Evolutionary conservation across 1,140 invertebrate genomes (phyloP).

Genomic region (Conus betulinus): DNA sequence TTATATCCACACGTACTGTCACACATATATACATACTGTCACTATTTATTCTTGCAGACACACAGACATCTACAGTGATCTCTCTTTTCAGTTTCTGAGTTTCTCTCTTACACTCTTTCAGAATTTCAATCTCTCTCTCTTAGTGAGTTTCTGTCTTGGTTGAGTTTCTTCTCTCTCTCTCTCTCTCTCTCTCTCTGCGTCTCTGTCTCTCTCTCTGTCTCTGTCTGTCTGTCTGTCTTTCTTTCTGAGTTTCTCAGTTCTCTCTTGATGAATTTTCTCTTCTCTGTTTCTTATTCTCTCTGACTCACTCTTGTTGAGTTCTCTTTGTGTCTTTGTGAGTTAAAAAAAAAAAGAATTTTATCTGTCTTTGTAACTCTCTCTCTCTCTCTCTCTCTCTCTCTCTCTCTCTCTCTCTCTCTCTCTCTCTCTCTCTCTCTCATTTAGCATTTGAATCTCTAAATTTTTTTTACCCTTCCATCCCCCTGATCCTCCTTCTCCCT

Average conservation of each 20-base stretch:
- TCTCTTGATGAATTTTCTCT: too few species aligned
- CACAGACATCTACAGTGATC: too few species aligned
- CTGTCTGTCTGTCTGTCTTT: neutral
- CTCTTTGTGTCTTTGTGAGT: too few species aligned
- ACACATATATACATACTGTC: too few species aligned
- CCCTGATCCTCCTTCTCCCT: neutral
- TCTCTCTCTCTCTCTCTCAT: neutral
- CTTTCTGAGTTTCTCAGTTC: too few species aligned
- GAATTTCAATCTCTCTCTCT: neutral
- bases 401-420: constrained; percentile 6
- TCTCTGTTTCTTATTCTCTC: neutral
- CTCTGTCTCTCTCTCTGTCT: neutral
- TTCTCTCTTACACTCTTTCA: neutral
- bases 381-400: constrained; percentile 2
- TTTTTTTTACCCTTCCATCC: too few species aligned
- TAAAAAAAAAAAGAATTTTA: too few species aligned
- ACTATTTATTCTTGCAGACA: too few species aligned
- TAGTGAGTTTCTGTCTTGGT: too few species aligned
- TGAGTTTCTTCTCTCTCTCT: too few species aligned
- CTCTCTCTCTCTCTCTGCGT: neutral
- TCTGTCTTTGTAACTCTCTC: neutral
- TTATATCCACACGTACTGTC: too few species aligned
- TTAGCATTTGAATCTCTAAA: too few species aligned
- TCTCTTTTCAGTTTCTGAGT: neutral
- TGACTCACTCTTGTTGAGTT: neutral